Percentiles rank a stretch among this genome's conserved stretches.
Conservation (phyloP, 2,888 invertebrate genomes). For the Noctua janthina region DNA sequence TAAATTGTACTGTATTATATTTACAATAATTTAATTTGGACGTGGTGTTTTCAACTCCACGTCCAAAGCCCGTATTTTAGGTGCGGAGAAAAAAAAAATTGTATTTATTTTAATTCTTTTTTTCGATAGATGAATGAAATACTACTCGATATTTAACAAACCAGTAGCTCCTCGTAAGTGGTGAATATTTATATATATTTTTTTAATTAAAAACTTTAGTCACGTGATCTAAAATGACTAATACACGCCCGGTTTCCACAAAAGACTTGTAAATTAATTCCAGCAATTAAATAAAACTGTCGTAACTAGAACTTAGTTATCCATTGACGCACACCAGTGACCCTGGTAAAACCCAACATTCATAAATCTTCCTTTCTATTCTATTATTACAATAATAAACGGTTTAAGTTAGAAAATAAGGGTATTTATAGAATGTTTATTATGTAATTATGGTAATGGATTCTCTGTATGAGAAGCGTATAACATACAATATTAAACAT, state of each 20-base stretch:
- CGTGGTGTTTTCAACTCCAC: no score
- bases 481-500: not conserved
- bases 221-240: slow-evolving; percentile 46
- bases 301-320: slow-evolving; percentile 47
- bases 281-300: slow-evolving; percentile 47
- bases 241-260: slow-evolving; percentile 26
- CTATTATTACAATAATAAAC: slow-evolving; percentile 41
- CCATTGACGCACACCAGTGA: slow-evolving; percentile 72
- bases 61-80: no score
- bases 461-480: slow-evolving; percentile 1
- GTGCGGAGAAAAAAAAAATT: not conserved
- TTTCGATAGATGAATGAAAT: not conserved
- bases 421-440: slow-evolving; percentile 31
- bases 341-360: slow-evolving; percentile 73
- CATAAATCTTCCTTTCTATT: slow-evolving; percentile 68
- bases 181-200: not conserved
- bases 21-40: no score
- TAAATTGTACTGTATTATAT: no score
- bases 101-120: not conserved
- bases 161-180: not conserved
- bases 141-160: not conserved
- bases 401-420: slow-evolving; percentile 28
- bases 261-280: slow-evolving; percentile 43
- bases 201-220: not conserved
- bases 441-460: slow-evolving; percentile 19